Percentiles rank a stretch among this genome's conserved stretches.
These are phyloP conservation scores for Tetragnatha versicolor DNA, from an alignment of 1,140 invertebrate genomes.

Conservation along the genomic window DNA sequence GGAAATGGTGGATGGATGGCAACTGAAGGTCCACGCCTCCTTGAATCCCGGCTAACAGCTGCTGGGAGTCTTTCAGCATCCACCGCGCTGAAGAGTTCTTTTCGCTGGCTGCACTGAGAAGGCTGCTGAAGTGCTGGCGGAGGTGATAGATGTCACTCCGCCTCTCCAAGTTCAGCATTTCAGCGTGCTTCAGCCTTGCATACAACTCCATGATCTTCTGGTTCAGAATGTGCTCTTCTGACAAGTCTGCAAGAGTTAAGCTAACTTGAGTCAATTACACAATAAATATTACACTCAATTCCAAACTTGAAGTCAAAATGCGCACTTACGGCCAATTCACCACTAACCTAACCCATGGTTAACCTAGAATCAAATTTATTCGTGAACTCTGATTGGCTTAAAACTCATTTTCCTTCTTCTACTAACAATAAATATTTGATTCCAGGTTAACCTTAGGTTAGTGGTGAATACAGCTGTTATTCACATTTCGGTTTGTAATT, in stretches of 20 bases:
- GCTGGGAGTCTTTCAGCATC: constrained; percentile 57
- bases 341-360: neutral
- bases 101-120: constrained; percentile 33
- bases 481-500: too few relatives aligned
- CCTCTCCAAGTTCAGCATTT: constrained; percentile 74
- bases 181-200: constrained; percentile 74
- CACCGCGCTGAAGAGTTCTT: constrained; percentile 42
- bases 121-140: constrained; percentile 68
- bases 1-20: constrained; percentile 83
- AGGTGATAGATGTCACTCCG: constrained; percentile 75
- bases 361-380: neutral
- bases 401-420: neutral
- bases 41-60: constrained; percentile 59
- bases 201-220: constrained; percentile 75
- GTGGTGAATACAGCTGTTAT: too few relatives aligned
- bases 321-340: neutral
- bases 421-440: neutral
- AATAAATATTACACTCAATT: neutral
- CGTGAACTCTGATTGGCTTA: neutral
- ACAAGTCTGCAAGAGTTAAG: constrained; percentile 60
- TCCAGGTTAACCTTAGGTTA: too few relatives aligned
- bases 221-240: constrained; percentile 73
- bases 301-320: neutral
- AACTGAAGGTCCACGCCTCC: constrained; percentile 63
- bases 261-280: constrained; percentile 12